phyloP scores from a whole-genome alignment of 2,888 invertebrate species.

The Timema cristinae region DNA sequence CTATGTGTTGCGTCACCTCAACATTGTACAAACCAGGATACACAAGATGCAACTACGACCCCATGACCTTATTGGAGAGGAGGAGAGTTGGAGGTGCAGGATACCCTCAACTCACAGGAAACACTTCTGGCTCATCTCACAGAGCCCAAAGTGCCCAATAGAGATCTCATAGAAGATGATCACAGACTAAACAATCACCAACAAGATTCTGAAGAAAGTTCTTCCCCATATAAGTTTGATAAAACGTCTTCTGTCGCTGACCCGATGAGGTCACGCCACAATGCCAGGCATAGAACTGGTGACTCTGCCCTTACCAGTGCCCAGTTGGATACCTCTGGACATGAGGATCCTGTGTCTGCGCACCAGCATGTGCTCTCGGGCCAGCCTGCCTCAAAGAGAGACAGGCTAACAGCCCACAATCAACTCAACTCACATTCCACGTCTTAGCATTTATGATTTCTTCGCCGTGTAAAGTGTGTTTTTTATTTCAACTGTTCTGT shows the following conservation, averaged over 20 bases:
- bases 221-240: not conserved
- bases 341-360: no score
- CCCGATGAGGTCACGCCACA: no score
- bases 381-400: no score
- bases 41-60: slow-evolving; percentile 28
- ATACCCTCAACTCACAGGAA: not conserved
- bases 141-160: no score
- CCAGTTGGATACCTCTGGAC: no score
- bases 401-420: slow-evolving; percentile 12
- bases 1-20: slow-evolving; percentile 85
- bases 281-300: no score
- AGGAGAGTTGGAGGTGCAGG: slow-evolving; percentile 6
- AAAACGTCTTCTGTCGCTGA: no score
- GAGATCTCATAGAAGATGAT: no score
- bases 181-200: not conserved
- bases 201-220: not conserved
- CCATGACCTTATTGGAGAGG: not conserved
- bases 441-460: slow-evolving; percentile 29
- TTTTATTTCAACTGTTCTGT: slow-evolving; percentile 3
- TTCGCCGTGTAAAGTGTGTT: slow-evolving; percentile 4
- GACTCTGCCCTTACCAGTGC: no score
- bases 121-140: no score
- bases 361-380: no score
- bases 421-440: slow-evolving; percentile 25
- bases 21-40: slow-evolving; percentile 75